A percentile compares a stretch with the other conserved stretches of the same genome.
Evolutionary conservation across 2,888 invertebrate genomes (phyloP).

Genomic region (Synergus itoensis): DNA sequence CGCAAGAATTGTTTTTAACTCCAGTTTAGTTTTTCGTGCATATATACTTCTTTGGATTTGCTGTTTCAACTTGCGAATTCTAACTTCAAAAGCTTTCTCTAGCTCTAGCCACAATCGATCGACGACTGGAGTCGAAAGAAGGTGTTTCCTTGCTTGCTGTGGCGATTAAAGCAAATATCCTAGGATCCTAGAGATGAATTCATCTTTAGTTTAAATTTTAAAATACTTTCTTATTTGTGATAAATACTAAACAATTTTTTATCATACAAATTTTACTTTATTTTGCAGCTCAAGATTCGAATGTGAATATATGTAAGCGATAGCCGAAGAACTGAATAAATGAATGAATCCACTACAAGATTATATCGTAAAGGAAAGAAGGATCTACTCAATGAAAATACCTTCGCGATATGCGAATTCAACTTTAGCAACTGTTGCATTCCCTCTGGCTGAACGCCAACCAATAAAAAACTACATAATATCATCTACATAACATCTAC

Average conservation of each 20-base stretch:
- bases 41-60: no score
- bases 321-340: constrained; percentile 21
- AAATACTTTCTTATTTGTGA: no score
- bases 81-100: constrained; percentile 17
- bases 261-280: neutral
- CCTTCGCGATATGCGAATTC: constrained; percentile 19
- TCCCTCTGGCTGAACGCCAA: constrained; percentile 26
- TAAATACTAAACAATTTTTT: no score
- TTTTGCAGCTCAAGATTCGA: neutral
- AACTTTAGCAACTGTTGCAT: constrained; percentile 29
- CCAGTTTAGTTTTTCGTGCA: no score
- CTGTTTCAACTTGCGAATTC: neutral
- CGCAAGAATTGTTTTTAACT: no score
- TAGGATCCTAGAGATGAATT: neutral
- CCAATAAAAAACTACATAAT: no score
- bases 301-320: neutral
- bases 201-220: no score
- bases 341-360: neutral
- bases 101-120: constrained; percentile 8
- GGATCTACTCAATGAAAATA: constrained; percentile 23
- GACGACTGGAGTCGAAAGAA: neutral
- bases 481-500: no score
- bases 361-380: neutral
- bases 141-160: constrained; percentile 17
- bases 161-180: neutral